Conservation (phyloP, 2,113 vertebrate genomes). For the Bos indicus region DNA sequence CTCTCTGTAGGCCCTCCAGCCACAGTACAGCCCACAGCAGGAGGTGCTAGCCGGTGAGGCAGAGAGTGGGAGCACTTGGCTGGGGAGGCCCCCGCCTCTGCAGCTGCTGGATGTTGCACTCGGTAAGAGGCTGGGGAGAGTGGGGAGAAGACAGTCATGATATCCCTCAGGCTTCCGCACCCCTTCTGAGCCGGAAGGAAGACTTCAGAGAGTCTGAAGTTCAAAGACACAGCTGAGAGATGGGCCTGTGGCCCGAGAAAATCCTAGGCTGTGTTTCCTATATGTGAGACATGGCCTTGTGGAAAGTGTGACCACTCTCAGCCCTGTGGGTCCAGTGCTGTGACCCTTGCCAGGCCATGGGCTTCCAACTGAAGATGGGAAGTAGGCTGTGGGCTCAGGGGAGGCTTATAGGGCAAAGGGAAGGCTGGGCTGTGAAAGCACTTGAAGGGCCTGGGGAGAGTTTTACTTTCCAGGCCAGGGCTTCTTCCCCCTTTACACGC, state of each 20-base stretch:
- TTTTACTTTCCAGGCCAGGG: not conserved
- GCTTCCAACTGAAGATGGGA: not conserved
- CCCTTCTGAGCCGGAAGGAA: not conserved
- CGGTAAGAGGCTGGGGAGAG: not conserved
- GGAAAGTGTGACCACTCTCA: not conserved
- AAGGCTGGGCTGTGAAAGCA: not conserved
- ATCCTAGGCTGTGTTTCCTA: not conserved
- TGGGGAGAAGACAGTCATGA: not conserved
- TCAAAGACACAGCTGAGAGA: not conserved
- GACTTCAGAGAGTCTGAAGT: not conserved
- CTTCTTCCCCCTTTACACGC: not conserved
- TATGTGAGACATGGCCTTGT: not conserved
- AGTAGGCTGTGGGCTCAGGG: not conserved
- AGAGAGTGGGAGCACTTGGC: not conserved
- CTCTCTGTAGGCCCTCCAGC: not conserved
- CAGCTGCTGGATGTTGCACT: not conserved
- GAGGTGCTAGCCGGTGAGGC: accelerated
- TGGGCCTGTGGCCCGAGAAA: not conserved
- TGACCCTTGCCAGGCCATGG: not conserved
- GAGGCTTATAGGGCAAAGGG: not conserved
- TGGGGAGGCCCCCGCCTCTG: too few species aligned
- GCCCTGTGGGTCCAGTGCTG: not conserved
- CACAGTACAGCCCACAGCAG: not conserved
- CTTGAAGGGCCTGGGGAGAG: not conserved
- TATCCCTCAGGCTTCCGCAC: too few species aligned